A percentile compares a stretch with the other conserved stretches of the same genome.
These are phyloP conservation scores for Diaperis boleti DNA, from an alignment of 2,888 invertebrate species.

Conservation along the genomic window DNA sequence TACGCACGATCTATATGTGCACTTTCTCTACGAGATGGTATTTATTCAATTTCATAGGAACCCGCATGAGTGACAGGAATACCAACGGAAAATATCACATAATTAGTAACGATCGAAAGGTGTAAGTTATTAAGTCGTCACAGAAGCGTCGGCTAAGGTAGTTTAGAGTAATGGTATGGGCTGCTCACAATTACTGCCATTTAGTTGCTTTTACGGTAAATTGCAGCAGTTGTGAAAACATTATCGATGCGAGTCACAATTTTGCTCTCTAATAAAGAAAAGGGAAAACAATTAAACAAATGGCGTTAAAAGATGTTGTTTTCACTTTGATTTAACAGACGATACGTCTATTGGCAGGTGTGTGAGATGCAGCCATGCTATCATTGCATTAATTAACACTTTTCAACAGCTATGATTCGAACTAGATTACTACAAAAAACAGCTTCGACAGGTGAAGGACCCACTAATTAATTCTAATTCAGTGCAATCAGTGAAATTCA, in stretches of 20 bases:
- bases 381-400: not conserved
- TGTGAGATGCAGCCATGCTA: not conserved
- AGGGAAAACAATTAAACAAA: not conserved
- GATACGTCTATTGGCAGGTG: not conserved
- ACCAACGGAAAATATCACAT: not conserved
- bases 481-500: no score
- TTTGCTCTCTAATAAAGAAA: not conserved
- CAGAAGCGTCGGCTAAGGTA: no score
- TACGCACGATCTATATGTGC: conserved; percentile 29
- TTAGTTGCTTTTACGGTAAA: not conserved
- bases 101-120: not conserved
- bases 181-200: not conserved
- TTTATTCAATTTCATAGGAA: conserved; percentile 19
- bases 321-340: not conserved
- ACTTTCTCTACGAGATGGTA: conserved; percentile 37
- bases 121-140: not conserved
- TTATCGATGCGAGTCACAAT: not conserved
- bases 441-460: no score
- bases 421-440: no score
- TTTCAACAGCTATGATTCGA: no score
- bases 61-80: conserved; percentile 33
- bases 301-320: not conserved
- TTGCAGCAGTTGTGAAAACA: not conserved
- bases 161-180: no score
- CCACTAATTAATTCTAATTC: no score